These are phyloP conservation scores for Phylloscopus collybita DNA, from an alignment of 2,797 vertebrate species.

Conservation along the genomic window DNA sequence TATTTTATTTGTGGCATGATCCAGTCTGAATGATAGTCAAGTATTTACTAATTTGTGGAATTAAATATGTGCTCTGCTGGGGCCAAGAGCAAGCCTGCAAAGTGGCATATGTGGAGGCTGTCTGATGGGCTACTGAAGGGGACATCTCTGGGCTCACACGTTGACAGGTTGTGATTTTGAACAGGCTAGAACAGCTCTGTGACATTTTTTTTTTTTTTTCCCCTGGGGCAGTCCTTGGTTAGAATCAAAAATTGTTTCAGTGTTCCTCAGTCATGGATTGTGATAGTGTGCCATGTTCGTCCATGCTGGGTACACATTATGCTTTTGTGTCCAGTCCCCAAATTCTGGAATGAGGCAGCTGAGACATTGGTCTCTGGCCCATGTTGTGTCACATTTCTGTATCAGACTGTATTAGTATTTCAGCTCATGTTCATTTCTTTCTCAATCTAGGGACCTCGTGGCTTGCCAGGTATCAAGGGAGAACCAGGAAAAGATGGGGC, in stretches of 20 bases:
- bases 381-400: not conserved
- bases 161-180: not conserved
- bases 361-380: not conserved
- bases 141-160: not conserved
- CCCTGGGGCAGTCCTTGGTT: not conserved
- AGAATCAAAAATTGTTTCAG: not conserved
- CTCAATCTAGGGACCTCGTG: slow-evolving; percentile 85
- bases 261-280: not conserved
- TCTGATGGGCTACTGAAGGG: not conserved
- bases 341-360: not conserved
- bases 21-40: not conserved
- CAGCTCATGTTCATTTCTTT: not conserved
- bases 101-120: not conserved
- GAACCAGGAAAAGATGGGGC: slow-evolving; percentile 86
- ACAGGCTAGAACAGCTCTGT: not conserved
- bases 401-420: not conserved
- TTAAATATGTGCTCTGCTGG: not conserved
- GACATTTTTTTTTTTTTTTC: not conserved
- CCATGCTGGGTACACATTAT: not conserved
- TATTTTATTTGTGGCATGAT: not conserved
- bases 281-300: not conserved
- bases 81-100: not conserved
- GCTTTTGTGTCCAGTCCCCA: not conserved
- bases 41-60: not conserved
- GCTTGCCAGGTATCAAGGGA: slow-evolving; percentile 87